A percentile compares a stretch with the other conserved stretches of the same genome.
phyloP scores from a whole-genome alignment of 2,797 vertebrate genomes.

The Sphaeramia orbicularis region DNA sequence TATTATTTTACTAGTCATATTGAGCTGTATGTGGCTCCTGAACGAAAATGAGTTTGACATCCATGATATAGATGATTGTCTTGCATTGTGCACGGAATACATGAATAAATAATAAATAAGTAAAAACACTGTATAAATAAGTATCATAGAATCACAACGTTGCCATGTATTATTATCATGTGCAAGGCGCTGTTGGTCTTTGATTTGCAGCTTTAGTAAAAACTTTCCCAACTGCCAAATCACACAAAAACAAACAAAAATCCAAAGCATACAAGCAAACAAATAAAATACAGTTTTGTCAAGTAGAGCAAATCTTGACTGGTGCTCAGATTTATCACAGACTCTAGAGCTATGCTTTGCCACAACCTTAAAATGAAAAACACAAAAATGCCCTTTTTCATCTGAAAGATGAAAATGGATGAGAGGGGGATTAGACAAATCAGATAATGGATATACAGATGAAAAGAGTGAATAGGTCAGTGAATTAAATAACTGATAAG shows the following conservation, averaged over 20 bases:
- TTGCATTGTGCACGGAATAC: too few species aligned
- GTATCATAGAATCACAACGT: too few species aligned
- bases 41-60: too few species aligned
- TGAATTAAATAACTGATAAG: slow-evolving; percentile 64
- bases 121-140: too few species aligned
- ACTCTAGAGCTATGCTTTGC: neutral
- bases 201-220: too few species aligned
- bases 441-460: slow-evolving; percentile 57
- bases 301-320: slow-evolving; percentile 22
- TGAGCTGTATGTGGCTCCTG: too few species aligned
- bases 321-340: slow-evolving; percentile 32
- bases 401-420: slow-evolving; percentile 46
- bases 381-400: slow-evolving; percentile 50
- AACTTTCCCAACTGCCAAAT: too few species aligned
- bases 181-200: too few species aligned
- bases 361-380: slow-evolving; percentile 39
- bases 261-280: slow-evolving; percentile 11
- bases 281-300: slow-evolving; percentile 13
- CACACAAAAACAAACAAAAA: slow-evolving; percentile 20
- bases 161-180: too few species aligned
- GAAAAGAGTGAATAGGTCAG: slow-evolving; percentile 58
- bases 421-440: slow-evolving; percentile 55
- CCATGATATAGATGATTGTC: too few species aligned
- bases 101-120: too few species aligned
- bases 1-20: too few species aligned